A percentile compares a stretch with the other conserved stretches of the same genome.
Evolutionary conservation across 2,113 vertebrate species (phyloP).

Genomic region (Grantiella picta): DNA sequence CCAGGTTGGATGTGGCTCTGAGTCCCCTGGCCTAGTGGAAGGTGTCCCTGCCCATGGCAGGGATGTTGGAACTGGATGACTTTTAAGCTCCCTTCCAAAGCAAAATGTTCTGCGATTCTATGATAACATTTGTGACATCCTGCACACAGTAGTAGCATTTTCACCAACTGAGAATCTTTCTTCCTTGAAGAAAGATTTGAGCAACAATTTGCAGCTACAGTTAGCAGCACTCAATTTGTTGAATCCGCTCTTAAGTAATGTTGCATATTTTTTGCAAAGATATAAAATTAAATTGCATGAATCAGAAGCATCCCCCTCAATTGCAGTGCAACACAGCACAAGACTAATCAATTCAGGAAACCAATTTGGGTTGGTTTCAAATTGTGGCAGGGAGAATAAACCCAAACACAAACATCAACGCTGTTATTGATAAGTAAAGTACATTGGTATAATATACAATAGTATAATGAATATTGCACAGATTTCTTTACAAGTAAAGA

Average conservation of each 20-base stretch:
- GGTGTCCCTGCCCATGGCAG: too few relatives aligned
- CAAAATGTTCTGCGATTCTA: neutral
- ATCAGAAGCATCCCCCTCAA: neutral
- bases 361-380: neutral
- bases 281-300: neutral
- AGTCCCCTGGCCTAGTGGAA: neutral
- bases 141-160: neutral
- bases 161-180: slow-evolving; percentile 1
- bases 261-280: neutral
- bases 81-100: neutral
- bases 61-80: neutral
- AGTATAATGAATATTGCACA: neutral
- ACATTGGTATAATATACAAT: neutral
- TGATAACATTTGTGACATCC: neutral
- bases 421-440: neutral
- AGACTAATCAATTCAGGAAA: neutral
- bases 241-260: slow-evolving; percentile 9
- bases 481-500: neutral
- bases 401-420: neutral
- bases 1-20: neutral
- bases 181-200: neutral
- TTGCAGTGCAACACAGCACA: neutral
- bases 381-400: neutral
- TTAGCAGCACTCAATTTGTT: neutral
- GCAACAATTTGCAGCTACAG: neutral